phyloP scores from a whole-genome alignment of 1,140 invertebrate genomes.

The Lepidurus couesii region DNA sequence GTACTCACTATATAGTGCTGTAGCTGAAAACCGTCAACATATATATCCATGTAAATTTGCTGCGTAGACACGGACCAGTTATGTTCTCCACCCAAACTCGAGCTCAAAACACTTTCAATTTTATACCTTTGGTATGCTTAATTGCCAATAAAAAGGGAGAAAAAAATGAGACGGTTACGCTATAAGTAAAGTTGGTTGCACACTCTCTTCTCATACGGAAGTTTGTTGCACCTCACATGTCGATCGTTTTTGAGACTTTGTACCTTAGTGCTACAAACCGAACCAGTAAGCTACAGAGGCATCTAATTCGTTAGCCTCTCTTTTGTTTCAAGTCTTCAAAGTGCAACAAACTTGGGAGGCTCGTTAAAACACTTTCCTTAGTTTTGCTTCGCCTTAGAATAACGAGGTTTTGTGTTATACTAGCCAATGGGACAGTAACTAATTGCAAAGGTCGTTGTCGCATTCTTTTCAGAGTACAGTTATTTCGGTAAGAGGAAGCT shows the following conservation, averaged over 20 bases:
- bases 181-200: neutral
- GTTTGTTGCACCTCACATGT: neutral
- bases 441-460: neutral
- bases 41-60: neutral
- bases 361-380: neutral
- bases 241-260: neutral
- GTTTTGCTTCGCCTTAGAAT: neutral
- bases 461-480: neutral
- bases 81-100: slow-evolving; percentile 14
- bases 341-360: neutral
- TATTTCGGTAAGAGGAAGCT: neutral
- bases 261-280: neutral
- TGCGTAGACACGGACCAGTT: slow-evolving; percentile 3
- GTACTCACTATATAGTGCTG: too few species aligned
- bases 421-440: too few species aligned
- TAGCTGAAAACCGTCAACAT: too few species aligned
- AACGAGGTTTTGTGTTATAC: neutral
- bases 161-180: slow-evolving; percentile 15
- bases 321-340: neutral
- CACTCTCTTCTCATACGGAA: neutral
- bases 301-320: slow-evolving; percentile 10
- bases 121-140: neutral
- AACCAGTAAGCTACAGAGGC: neutral
- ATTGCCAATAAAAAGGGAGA: neutral
- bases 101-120: slow-evolving; percentile 4